Evolutionary conservation across 2,888 invertebrate species (phyloP).

Genomic region (Epinotia bilunana): DNA sequence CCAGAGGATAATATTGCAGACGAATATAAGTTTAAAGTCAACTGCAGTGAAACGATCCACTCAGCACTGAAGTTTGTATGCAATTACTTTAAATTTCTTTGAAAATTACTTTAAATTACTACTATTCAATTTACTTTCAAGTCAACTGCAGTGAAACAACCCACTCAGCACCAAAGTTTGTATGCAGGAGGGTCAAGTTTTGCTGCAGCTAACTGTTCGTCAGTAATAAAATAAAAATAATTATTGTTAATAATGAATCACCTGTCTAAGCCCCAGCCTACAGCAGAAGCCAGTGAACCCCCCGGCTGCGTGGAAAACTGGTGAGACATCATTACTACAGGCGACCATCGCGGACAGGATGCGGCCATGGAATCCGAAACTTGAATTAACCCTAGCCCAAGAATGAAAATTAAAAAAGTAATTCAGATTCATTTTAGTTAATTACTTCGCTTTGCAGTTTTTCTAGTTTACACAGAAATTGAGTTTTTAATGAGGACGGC

Average conservation of each 20-base stretch:
- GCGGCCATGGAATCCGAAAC: slow-evolving; percentile 68
- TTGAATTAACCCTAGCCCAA: slow-evolving; percentile 59
- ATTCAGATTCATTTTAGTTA: not conserved
- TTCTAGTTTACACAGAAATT: slow-evolving; percentile 5
- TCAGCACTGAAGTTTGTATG: too few species aligned
- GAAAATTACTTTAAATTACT: too few species aligned
- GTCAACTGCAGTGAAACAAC: too few species aligned
- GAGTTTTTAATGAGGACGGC: not conserved
- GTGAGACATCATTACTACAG: slow-evolving; percentile 70
- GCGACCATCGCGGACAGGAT: slow-evolving; percentile 67
- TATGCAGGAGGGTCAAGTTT: too few species aligned
- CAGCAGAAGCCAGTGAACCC: slow-evolving; percentile 60
- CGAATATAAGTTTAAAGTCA: too few species aligned
- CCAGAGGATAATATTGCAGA: too few species aligned
- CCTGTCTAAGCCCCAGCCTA: slow-evolving; percentile 78
- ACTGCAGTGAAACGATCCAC: too few species aligned
- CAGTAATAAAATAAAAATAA: too few species aligned
- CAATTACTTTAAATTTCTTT: too few species aligned
- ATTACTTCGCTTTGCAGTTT: not conserved
- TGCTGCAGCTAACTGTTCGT: too few species aligned
- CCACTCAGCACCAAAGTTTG: too few species aligned
- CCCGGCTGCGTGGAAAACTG: slow-evolving; percentile 56
- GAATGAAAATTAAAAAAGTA: not conserved
- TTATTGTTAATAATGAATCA: slow-evolving; percentile 43
- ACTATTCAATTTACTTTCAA: too few species aligned